Percentiles rank a stretch among this genome's conserved stretches.
These are phyloP conservation scores for Chondrosia reniformis DNA, from an alignment of 37 sponge, comb jelly and placozoan species.

Conservation along the genomic window DNA sequence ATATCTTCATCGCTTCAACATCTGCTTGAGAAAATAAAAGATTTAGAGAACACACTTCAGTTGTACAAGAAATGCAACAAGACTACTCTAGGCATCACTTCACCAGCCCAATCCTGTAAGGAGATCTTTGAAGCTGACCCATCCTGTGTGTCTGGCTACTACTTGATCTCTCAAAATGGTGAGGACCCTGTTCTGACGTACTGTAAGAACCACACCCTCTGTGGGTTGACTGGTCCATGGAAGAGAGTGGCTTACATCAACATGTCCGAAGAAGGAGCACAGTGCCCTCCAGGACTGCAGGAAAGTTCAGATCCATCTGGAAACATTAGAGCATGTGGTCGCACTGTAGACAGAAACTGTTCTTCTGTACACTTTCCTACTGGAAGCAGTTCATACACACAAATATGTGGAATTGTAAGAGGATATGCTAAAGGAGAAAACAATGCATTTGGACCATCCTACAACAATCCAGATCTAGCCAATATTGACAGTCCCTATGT, in stretches of 20 bases:
- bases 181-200: conserved; percentile 4
- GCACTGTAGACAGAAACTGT: background rate
- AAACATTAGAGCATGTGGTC: conserved; percentile 19
- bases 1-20: background rate
- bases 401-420: conserved; percentile 7
- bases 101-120: conserved; percentile 4
- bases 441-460: conserved; percentile 21
- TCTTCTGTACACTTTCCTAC: background rate
- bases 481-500: conserved; percentile 9
- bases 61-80: background rate
- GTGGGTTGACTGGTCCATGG: conserved; percentile 5
- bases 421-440: background rate
- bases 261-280: conserved; percentile 10
- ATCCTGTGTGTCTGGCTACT: background rate
- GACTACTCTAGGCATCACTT: background rate
- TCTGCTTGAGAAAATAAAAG: background rate
- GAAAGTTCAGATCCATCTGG: background rate
- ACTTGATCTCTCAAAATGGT: background rate
- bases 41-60: background rate
- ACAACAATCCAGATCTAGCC: background rate
- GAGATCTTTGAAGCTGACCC: conserved; percentile 10
- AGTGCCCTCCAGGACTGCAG: conserved; percentile 1
- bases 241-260: conserved; percentile 15
- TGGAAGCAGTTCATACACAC: background rate
- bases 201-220: background rate